These are phyloP conservation scores for Actinernus sp. DNA, from an alignment of 92 coral and sea anemone genomes.

Conservation along the genomic window DNA sequence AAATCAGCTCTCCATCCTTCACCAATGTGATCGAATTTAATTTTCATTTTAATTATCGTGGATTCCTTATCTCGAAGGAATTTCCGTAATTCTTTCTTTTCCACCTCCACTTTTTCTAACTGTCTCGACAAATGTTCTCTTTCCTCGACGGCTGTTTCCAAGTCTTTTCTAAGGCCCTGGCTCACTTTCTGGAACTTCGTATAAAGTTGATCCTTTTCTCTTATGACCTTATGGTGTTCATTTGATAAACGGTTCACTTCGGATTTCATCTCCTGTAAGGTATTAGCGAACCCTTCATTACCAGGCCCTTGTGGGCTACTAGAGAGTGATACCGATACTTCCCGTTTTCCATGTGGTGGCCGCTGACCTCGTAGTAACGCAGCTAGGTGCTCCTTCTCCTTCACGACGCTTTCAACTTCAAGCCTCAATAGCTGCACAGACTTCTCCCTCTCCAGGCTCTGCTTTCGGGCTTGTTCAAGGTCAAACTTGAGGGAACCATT, in stretches of 20 bases:
- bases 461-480: slow-evolving; percentile 73
- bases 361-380: slow-evolving; percentile 58
- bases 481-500: slow-evolving; percentile 66
- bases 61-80: slow-evolving; percentile 77
- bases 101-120: slow-evolving; percentile 65
- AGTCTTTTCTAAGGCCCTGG: slow-evolving; percentile 70
- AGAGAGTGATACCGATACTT: slow-evolving; percentile 6
- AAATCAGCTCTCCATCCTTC: slow-evolving; percentile 92
- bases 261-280: slow-evolving; percentile 70
- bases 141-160: slow-evolving; percentile 74
- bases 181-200: slow-evolving; percentile 77
- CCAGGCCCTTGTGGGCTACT: slow-evolving; percentile 5
- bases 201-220: slow-evolving; percentile 83
- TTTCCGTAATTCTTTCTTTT: slow-evolving; percentile 64
- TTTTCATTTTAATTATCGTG: slow-evolving; percentile 68
- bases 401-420: slow-evolving; percentile 77
- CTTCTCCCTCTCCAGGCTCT: slow-evolving; percentile 81
- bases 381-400: slow-evolving; percentile 77
- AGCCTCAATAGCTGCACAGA: slow-evolving; percentile 67
- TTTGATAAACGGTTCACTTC: slow-evolving; percentile 75
- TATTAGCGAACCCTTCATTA: slow-evolving; percentile 66
- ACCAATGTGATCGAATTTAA: slow-evolving; percentile 95
- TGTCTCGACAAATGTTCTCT: slow-evolving; percentile 70
- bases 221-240: slow-evolving; percentile 70
- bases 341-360: slow-evolving; percentile 28